These are phyloP conservation scores for Drosophila azteca DNA, from an alignment of 1,140 invertebrate species.

Conservation along the genomic window DNA sequence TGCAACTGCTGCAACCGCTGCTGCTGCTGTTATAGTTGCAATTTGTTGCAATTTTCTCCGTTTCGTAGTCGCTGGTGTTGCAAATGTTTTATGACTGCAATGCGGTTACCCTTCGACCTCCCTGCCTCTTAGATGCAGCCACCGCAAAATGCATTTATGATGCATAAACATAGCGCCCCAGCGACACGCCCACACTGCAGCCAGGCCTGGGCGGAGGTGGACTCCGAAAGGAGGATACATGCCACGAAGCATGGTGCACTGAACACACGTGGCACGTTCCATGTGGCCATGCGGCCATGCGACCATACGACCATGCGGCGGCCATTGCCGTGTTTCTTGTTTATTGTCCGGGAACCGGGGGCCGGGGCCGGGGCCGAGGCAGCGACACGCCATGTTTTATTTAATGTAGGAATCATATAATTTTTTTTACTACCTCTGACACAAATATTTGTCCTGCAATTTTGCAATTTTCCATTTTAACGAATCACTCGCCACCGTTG, in stretches of 20 bases:
- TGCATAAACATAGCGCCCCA: slow-evolving; percentile 70
- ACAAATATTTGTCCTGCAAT: slow-evolving; percentile 53
- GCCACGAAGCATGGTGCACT: too few relatives aligned
- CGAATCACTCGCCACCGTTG: slow-evolving; percentile 21
- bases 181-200: slow-evolving; percentile 43
- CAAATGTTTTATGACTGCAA: slow-evolving; percentile 75
- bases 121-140: slow-evolving; percentile 22
- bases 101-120: slow-evolving; percentile 33
- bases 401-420: slow-evolving; percentile 58
- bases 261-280: slow-evolving; percentile 29
- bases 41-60: slow-evolving; percentile 66
- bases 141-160: slow-evolving; percentile 74
- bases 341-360: slow-evolving; percentile 54
- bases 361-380: slow-evolving; percentile 9
- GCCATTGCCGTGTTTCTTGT: slow-evolving; percentile 41
- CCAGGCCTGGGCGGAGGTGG: slow-evolving; percentile 19
- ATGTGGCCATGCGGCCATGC: slow-evolving; percentile 38
- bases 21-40: slow-evolving; percentile 44
- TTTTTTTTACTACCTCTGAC: slow-evolving; percentile 58
- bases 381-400: slow-evolving; percentile 45
- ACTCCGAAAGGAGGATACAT: too few relatives aligned
- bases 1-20: background rate
- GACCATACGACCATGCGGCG: slow-evolving; percentile 28
- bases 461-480: slow-evolving; percentile 42
- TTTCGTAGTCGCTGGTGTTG: slow-evolving; percentile 58